These are phyloP conservation scores for Heliornis fulica DNA, from an alignment of 2,113 vertebrate species.

Conservation along the genomic window DNA sequence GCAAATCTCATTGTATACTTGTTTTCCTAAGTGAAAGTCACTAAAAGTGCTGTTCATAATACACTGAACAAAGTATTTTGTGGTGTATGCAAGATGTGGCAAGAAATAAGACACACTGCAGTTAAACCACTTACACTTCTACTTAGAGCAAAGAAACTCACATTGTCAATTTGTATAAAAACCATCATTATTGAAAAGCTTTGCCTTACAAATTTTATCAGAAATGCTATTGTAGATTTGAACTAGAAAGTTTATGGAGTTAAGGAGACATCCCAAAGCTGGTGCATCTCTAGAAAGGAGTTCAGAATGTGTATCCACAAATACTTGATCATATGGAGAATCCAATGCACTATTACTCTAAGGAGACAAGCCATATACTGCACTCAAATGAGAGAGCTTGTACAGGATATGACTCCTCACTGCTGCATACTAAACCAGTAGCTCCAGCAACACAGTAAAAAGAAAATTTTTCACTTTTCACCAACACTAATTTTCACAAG, in stretches of 20 bases:
- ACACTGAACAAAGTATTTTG: not conserved
- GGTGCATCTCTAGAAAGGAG: not conserved
- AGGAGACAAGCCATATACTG: not conserved
- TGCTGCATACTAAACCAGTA: not conserved
- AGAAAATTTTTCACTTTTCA: not conserved
- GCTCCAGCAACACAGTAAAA: not conserved
- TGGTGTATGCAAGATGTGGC: not conserved
- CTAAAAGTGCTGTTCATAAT: not conserved
- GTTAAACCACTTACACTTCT: not conserved
- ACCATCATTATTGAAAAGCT: not conserved
- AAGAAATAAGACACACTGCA: not conserved
- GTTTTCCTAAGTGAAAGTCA: not conserved
- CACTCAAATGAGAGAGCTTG: not conserved
- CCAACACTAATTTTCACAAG: not conserved
- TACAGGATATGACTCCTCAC: not conserved
- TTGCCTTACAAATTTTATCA: not conserved
- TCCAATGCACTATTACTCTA: not conserved
- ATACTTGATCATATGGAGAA: not conserved
- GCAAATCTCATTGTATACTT: not conserved
- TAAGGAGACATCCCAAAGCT: not conserved
- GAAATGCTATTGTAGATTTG: not conserved
- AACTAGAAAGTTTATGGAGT: not conserved
- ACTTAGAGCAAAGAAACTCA: not conserved
- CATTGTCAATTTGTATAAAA: not conserved
- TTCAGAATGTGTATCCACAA: not conserved